These are phyloP conservation scores for Hypomecis punctinalis DNA, from an alignment of 2,888 invertebrate genomes.

Conservation along the genomic window DNA sequence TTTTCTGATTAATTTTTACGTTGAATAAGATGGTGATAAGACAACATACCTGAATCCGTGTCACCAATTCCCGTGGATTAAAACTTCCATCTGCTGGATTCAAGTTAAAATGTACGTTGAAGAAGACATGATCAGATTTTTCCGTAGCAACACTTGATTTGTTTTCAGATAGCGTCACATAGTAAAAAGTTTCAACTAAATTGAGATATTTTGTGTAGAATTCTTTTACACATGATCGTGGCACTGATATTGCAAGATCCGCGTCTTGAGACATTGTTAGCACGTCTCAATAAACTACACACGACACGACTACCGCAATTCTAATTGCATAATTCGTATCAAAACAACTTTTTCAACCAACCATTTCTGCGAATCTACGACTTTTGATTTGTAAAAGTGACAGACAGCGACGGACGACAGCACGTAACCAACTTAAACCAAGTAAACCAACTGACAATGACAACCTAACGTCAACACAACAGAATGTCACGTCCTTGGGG, in stretches of 20 bases:
- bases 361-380: slow-evolving; percentile 22
- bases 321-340: slow-evolving; percentile 72
- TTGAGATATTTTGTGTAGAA: slow-evolving; percentile 78
- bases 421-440: no score
- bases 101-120: slow-evolving; percentile 75
- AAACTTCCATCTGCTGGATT: slow-evolving; percentile 74
- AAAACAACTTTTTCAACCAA: slow-evolving; percentile 57
- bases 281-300: slow-evolving; percentile 56
- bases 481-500: no score
- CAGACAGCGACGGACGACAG: slow-evolving; percentile 1
- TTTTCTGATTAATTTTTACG: background rate
- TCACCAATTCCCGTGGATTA: slow-evolving; percentile 71
- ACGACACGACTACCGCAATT: slow-evolving; percentile 60
- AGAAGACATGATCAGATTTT: slow-evolving; percentile 73
- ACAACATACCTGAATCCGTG: slow-evolving; percentile 74
- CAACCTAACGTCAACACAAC: no score
- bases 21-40: background rate
- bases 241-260: slow-evolving; percentile 74
- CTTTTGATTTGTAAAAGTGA: background rate
- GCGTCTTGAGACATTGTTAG: slow-evolving; percentile 76
- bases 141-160: slow-evolving; percentile 65
- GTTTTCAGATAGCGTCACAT: slow-evolving; percentile 77
- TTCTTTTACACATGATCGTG: slow-evolving; percentile 73
- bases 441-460: background rate
- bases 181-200: slow-evolving; percentile 82